Conservation (phyloP, 2,113 vertebrate genomes). For the Corythornis madagascariensis region DNA sequence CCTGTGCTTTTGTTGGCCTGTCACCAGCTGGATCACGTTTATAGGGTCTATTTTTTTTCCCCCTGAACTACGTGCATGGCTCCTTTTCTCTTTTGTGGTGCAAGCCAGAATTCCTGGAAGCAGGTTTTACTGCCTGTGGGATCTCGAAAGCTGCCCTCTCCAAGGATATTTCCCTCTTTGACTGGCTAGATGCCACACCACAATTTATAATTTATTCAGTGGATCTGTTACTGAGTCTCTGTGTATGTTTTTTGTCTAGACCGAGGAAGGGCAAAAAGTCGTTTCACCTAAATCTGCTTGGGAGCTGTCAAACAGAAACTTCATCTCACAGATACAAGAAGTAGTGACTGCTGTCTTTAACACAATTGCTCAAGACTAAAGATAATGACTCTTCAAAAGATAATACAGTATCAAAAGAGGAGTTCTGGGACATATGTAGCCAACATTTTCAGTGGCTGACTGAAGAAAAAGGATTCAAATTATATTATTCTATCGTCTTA, state of each 20-base stretch:
- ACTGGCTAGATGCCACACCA: background rate
- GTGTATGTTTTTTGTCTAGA: conserved; percentile 65
- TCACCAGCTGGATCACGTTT: conserved; percentile 17
- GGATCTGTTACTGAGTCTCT: conserved; percentile 9
- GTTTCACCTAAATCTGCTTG: conserved; percentile 3
- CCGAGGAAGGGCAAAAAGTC: conserved; percentile 71
- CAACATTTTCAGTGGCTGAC: conserved; percentile 69
- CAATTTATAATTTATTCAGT: background rate
- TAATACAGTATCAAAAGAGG: conserved; percentile 52
- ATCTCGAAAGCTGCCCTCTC: background rate
- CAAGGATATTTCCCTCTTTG: background rate
- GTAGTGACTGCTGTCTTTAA: conserved; percentile 50
- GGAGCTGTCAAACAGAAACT: conserved; percentile 29
- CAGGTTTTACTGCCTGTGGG: background rate
- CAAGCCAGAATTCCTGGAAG: conserved; percentile 31
- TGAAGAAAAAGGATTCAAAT: conserved; percentile 73
- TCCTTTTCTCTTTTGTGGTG: conserved; percentile 26
- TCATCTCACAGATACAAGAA: conserved; percentile 63
- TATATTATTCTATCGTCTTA: background rate
- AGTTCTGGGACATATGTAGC: conserved; percentile 71
- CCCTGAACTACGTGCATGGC: conserved; percentile 1
- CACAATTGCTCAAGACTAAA: conserved; percentile 59
- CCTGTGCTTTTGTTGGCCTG: conserved; percentile 55
- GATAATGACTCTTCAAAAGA: conserved; percentile 56
- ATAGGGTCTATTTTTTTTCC: background rate